These are phyloP conservation scores for Leptinotarsa texana DNA, from an alignment of 1,140 invertebrate genomes.

Conservation along the genomic window DNA sequence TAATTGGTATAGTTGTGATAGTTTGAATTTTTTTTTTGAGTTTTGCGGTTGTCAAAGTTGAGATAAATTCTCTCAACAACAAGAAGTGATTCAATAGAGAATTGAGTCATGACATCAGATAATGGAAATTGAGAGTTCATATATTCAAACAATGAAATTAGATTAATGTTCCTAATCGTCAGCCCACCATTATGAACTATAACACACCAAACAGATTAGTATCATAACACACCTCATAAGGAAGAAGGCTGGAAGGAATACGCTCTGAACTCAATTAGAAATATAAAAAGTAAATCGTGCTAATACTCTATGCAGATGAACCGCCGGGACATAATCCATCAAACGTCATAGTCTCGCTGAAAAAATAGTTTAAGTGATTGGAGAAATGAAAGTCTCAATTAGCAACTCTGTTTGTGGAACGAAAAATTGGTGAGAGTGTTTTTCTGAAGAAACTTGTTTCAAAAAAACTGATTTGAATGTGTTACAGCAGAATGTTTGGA, in stretches of 20 bases:
- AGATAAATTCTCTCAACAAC: too few species aligned
- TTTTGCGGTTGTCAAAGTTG: too few species aligned
- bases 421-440: background rate
- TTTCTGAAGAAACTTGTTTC: background rate
- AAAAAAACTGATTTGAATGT: too few species aligned
- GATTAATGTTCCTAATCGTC: too few species aligned
- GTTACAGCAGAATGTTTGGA: too few species aligned
- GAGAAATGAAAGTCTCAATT: conserved; percentile 2
- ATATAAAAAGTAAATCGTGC: background rate
- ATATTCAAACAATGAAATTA: too few species aligned
- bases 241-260: background rate
- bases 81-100: too few species aligned
- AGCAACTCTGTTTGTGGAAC: background rate
- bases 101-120: too few species aligned
- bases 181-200: too few species aligned
- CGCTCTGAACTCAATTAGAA: background rate
- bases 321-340: background rate
- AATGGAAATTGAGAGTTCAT: too few species aligned
- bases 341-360: background rate
- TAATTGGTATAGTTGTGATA: too few species aligned
- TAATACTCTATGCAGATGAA: background rate
- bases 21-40: too few species aligned
- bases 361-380: background rate
- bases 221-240: background rate
- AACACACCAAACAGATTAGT: background rate